Base-by-base conservation (phyloP, 2,113 vertebrate species). In the Cyprinodon tularosa region DNA sequence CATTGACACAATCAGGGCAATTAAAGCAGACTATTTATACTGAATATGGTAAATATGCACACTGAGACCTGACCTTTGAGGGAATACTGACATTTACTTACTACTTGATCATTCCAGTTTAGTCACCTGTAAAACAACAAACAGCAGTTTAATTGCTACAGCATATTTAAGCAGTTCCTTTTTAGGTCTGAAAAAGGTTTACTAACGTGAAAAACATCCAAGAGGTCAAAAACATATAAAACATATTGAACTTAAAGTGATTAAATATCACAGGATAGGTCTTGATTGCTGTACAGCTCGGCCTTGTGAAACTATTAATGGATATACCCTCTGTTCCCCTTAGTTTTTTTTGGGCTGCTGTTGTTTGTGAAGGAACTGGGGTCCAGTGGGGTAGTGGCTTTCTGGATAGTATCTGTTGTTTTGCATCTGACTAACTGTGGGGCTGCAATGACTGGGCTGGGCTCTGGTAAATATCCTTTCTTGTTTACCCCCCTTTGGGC, bases 71-170 rank as follows among this genome's bases (percentile, higher is more conserved):
- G 48, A 70, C 53, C 68, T 59, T 70, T 59, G 50, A 59, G 48
- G 50, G 37, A 29, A 15, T 70, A 59, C 37, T 59, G 68, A 70
- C 68, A 70, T 69, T 69, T 69, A 20, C 67, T 69, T 59, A 40
- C 37, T 69, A 57, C 38, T 69, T 15, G 8, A 20, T 39, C 36
- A 57, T n/a, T 57, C 40, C 15, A 66, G 64, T 45, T 66, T 45
- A 45, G 64, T 66, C 14, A 20, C 64, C 3, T 12, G 45, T 45
- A 11, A 66, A 39, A 66, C 42, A 7, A 8, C 11, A 45, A 66
- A 66, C 42, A 47, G 42, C 8, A 1, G 3, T 4, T 4, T 66
- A 47, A 66, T 66, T 50, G 29, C 66, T 38, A 36, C 45, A 36
- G 29, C 29, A 44, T 66, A 66, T 40, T 40, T 64, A n/a, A 1